Conservation (phyloP, 2,113 vertebrate genomes). For the Malurus alboscapulatus region DNA sequence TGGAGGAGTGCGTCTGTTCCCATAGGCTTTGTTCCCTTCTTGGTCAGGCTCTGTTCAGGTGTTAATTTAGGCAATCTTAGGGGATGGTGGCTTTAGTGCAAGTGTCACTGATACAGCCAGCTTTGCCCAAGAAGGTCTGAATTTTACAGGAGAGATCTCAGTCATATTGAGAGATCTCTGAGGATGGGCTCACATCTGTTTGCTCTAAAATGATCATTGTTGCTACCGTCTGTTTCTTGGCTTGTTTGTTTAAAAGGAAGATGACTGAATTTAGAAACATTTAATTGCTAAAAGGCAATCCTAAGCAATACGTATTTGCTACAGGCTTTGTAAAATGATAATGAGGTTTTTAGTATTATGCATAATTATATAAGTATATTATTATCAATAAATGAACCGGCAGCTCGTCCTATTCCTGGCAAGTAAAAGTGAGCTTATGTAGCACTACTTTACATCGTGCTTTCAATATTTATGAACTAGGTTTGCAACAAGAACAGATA, state of each 20-base stretch:
- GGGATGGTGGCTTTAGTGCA: not conserved
- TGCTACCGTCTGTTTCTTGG: not conserved
- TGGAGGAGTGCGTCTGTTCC: not conserved
- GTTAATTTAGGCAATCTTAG: not conserved
- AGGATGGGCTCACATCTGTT: not conserved
- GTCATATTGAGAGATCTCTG: not conserved
- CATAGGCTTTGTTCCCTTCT: not conserved
- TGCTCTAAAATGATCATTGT: not conserved
- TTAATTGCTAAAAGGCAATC: not conserved
- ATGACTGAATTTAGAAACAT: not conserved
- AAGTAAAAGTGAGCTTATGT: not conserved
- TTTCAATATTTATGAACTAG: constrained; percentile 45
- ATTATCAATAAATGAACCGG: constrained; percentile 25
- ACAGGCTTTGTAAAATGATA: constrained; percentile 1
- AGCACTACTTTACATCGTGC: not conserved
- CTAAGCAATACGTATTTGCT: not conserved
- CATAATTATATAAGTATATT: constrained; percentile 27
- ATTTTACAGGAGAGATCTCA: not conserved
- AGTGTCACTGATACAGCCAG: not conserved
- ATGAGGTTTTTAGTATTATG: constrained; percentile 24
- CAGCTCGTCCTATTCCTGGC: not conserved
- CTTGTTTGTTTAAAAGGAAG: constrained; percentile 9
- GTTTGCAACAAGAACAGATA: constrained; percentile 13
- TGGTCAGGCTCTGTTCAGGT: not conserved
- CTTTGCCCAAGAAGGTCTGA: not conserved